phyloP scores from a whole-genome alignment of 2,797 vertebrate species.

The Hemitrygon akajei region DNA sequence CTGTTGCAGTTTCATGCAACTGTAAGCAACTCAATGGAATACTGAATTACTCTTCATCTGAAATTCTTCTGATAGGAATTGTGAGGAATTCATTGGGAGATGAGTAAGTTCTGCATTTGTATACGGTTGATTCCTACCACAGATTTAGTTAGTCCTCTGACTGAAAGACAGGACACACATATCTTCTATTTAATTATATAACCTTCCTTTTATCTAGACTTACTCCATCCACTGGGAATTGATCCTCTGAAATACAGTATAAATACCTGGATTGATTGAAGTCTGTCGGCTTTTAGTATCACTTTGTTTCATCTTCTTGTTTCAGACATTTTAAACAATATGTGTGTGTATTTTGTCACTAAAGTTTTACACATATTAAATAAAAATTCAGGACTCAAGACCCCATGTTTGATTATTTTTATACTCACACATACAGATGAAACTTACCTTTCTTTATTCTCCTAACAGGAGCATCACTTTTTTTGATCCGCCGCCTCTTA shows the following conservation, averaged over 20 bases:
- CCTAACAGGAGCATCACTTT: slow-evolving; percentile 71
- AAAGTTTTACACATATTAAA: slow-evolving; percentile 38
- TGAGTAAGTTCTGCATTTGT: neutral
- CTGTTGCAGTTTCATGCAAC: neutral
- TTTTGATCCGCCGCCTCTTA: slow-evolving; percentile 80
- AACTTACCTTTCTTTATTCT: slow-evolving; percentile 82
- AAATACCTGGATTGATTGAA: neutral
- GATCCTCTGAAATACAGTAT: neutral
- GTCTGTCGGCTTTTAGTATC: neutral
- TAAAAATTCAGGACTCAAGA: slow-evolving; percentile 33
- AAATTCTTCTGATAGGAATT: neutral
- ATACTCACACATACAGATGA: slow-evolving; percentile 29
- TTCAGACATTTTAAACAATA: neutral
- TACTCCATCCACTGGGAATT: neutral
- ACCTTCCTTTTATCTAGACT: neutral
- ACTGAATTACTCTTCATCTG: neutral
- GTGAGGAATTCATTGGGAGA: neutral
- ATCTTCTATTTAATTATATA: slow-evolving; percentile 20
- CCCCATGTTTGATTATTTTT: neutral
- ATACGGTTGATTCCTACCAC: neutral
- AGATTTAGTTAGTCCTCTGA: neutral
- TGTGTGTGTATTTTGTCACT: neutral
- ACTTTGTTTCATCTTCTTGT: too few relatives aligned
- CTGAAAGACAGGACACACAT: too few relatives aligned
- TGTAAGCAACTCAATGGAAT: neutral